Percentiles rank a stretch among this genome's conserved stretches.
Conservation (phyloP, 2,888 invertebrate genomes). For the Microctonus hyperodae region DNA sequence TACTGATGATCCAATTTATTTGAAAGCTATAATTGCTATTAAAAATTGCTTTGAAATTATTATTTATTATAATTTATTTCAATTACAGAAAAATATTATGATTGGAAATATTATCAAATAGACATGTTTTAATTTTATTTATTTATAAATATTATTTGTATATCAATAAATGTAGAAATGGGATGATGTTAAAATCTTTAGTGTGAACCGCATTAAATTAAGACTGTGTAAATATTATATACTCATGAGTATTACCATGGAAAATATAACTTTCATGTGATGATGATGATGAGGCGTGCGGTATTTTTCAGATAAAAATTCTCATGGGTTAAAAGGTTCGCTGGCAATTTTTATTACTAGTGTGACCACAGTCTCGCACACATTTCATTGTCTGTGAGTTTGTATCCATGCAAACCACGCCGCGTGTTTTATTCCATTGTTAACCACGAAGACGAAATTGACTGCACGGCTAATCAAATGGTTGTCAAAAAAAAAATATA, state of each 20-base stretch:
- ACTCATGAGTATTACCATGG: constrained; percentile 29
- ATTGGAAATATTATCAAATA: background rate
- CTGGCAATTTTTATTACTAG: constrained; percentile 21
- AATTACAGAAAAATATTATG: background rate
- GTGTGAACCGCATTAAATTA: constrained; percentile 40
- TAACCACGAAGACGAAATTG: constrained; percentile 24
- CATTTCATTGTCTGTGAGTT: constrained; percentile 15
- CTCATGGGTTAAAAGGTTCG: constrained; percentile 22
- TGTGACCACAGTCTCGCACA: constrained; percentile 15
- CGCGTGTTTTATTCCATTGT: constrained; percentile 23
- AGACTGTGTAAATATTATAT: constrained; percentile 40
- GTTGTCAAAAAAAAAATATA: constrained; percentile 6
- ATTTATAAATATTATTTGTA: background rate
- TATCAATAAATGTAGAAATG: background rate
- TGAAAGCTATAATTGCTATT: background rate
- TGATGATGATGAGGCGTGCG: background rate
- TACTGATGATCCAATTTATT: background rate
- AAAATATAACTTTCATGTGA: too few species aligned
- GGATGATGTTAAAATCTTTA: constrained; percentile 44
- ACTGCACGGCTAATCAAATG: constrained; percentile 33
- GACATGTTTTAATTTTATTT: background rate
- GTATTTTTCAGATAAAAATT: constrained; percentile 6
- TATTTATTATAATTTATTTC: background rate
- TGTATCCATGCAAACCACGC: constrained; percentile 1
- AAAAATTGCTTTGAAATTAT: background rate